phyloP scores from a whole-genome alignment of 2,113 vertebrate species.

The Crotalus tigris region DNA sequence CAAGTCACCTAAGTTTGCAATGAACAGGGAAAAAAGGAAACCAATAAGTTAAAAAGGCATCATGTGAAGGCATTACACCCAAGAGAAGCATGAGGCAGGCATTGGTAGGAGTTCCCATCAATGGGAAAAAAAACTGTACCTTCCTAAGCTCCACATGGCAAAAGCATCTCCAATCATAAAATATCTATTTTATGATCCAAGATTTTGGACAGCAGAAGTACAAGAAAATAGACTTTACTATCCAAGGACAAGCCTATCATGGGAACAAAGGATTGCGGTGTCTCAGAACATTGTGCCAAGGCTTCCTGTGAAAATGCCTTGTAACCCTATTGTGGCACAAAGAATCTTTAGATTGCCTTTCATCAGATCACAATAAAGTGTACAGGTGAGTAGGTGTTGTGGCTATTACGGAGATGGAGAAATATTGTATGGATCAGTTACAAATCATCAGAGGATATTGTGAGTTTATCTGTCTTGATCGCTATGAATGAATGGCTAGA shows the following conservation, averaged over 20 bases:
- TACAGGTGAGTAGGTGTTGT: conserved; percentile 22
- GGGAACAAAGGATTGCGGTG: not conserved
- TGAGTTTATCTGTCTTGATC: not conserved
- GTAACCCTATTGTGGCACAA: conserved; percentile 21
- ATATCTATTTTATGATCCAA: not conserved
- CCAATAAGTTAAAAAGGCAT: not conserved
- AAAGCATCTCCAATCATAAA: not conserved
- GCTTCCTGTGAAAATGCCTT: not conserved
- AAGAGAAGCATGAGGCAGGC: not conserved
- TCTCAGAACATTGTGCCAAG: not conserved
- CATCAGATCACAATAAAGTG: conserved; percentile 7
- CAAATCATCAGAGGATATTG: not conserved
- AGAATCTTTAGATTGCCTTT: conserved; percentile 41
- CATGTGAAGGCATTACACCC: not conserved
- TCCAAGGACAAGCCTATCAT: not conserved
- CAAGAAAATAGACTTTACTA: not conserved
- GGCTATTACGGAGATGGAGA: not conserved
- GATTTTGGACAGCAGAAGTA: not conserved
- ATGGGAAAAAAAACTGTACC: not conserved
- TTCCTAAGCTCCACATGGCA: not conserved
- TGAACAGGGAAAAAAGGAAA: not conserved
- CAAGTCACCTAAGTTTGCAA: not conserved
- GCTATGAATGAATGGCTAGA: not conserved
- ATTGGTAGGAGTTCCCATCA: not conserved
- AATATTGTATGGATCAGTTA: not conserved